A percentile compares a stretch with the other conserved stretches of the same genome.
Evolutionary conservation across 1,140 invertebrate genomes (phyloP).

Genomic region (Leguminivora glycinivorella): DNA sequence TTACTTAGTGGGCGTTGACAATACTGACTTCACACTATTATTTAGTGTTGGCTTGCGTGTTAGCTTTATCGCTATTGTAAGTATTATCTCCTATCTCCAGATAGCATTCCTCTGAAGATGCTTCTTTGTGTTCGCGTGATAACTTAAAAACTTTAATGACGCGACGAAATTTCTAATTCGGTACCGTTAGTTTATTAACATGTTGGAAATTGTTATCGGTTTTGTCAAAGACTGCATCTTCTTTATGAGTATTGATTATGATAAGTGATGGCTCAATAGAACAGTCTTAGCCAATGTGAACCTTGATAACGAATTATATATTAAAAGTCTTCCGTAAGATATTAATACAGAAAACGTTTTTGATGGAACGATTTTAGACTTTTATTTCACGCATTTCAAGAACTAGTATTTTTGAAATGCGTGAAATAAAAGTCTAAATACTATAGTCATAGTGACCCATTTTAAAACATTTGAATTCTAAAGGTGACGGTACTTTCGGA

Average conservation of each 20-base stretch:
- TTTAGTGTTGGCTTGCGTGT: conserved; percentile 32
- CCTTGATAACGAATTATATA: no score
- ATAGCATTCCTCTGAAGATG: conserved; percentile 21
- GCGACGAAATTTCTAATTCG: conserved; percentile 15
- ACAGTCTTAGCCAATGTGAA: neutral
- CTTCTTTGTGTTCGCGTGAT: conserved; percentile 21
- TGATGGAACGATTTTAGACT: no score
- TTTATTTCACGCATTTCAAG: no score
- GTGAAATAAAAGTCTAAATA: no score
- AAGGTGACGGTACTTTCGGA: neutral
- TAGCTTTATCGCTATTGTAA: conserved; percentile 20
- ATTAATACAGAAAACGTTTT: no score
- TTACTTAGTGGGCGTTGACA: conserved; percentile 32
- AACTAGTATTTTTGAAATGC: no score
- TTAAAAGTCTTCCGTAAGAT: no score
- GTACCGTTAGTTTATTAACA: conserved; percentile 19
- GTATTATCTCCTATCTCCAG: conserved; percentile 22
- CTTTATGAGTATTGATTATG: neutral
- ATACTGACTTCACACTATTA: conserved; percentile 37
- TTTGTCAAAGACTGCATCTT: neutral
- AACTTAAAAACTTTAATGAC: conserved; percentile 20
- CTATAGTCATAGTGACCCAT: no score
- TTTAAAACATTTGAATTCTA: no score
- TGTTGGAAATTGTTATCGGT: neutral
- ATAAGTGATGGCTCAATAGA: neutral